Evolutionary conservation across 2,797 vertebrate genomes (phyloP), one percentile per base, ranked within the genome.

Genomic region (Enteromius anoplus): DNA sequence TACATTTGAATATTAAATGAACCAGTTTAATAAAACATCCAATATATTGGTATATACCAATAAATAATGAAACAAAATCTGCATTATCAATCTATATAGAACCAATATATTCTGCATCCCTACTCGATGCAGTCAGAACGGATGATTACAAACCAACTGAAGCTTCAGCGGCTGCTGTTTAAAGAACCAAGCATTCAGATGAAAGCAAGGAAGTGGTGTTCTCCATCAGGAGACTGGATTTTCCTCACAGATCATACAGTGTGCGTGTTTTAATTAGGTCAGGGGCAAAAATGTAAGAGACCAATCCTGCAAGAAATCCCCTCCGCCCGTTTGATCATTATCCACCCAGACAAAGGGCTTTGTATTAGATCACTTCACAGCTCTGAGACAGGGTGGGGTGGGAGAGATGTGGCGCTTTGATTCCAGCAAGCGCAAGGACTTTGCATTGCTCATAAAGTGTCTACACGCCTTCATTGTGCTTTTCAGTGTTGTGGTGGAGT

Each of bases 401-500:
- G 32, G 53, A 75, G 55, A 77, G 51, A 55, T 78, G 72, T 69
- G 84, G 66, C 60, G 29, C 53, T 84, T 85, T 81, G 66, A 75
- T 83, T 85, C 70, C 37, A 26, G 70, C 66, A 65, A 78, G 62
- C 23, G 7, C 21, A 71, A 8, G 3, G 58, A 76, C 70, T 81
- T 75, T 65, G 80, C 34, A 49, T 26, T 68, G 23, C 55, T 78
- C 51, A 70, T 64, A 64, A 53, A 55, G 55, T 64, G 42, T 82
- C 75, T 82, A 70, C 21, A 62, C 71, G 55, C 49, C 80, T 87
- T 86, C 65, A 77, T 68, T 68, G 19, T 77, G 77, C 68, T 66
- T 82, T 86, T 85, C 66, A 85, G 72, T 75, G 76, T 88, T 87
- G 64, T 78, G 73, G 60, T 81, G 62, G 72, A 81, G 65, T 76